phyloP scores from a whole-genome alignment of 2,113 vertebrate genomes.

The Canis aureus region DNA sequence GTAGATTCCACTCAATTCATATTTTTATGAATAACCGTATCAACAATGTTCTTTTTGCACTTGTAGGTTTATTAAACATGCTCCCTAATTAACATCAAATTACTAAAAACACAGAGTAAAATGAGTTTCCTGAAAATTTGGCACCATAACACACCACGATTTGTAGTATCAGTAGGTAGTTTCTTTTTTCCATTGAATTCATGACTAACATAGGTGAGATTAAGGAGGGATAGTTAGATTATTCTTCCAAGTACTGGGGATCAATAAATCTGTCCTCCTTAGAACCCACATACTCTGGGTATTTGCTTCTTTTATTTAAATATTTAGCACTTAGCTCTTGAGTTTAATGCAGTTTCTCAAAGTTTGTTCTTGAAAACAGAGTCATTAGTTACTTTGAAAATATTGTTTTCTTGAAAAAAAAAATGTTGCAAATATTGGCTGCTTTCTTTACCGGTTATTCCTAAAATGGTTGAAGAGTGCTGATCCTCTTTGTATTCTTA shows the following conservation, averaged over 20 bases:
- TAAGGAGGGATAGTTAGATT: neutral
- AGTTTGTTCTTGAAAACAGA: neutral
- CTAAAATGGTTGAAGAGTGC: neutral
- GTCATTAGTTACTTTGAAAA: neutral
- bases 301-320: neutral
- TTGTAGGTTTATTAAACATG: neutral
- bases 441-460: neutral
- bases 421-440: neutral
- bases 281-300: neutral
- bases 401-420: neutral
- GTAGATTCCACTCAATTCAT: neutral
- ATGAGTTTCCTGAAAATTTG: neutral
- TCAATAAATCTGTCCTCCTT: neutral
- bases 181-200: neutral
- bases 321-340: neutral
- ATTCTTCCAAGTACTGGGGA: neutral
- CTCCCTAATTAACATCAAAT: neutral
- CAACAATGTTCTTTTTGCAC: neutral
- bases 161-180: neutral
- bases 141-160: neutral
- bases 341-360: neutral
- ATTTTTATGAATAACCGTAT: neutral
- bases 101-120: constrained; percentile 20
- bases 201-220: neutral
- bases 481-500: neutral